Percentiles rank a stretch among this genome's conserved stretches.
Conservation (phyloP, 2,888 invertebrate genomes). For the Nomada goodeniana region DNA sequence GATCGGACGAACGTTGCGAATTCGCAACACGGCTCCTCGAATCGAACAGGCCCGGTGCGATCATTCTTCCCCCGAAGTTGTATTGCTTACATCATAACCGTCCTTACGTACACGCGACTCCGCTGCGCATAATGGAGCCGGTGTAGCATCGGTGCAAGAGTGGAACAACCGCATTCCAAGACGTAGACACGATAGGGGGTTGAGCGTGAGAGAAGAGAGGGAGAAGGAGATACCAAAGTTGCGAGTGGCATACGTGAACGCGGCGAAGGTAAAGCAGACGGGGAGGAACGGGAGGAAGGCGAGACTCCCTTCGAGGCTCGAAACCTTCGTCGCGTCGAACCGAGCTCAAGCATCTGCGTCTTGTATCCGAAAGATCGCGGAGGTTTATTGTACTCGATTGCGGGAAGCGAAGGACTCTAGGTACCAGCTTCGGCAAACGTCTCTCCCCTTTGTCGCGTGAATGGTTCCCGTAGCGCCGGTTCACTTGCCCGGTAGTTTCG, state of each 20-base stretch:
- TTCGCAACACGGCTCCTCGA: no score
- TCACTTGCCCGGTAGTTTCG: no score
- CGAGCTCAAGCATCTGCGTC: background rate
- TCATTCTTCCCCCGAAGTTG: background rate
- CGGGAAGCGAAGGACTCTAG: no score
- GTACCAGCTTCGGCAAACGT: no score
- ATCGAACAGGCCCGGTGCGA: background rate
- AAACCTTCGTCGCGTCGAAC: background rate
- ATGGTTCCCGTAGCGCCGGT: no score
- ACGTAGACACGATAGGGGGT: conserved; percentile 58
- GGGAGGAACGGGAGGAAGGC: background rate
- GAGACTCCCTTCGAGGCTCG: conserved; percentile 43
- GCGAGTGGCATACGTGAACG: conserved; percentile 21
- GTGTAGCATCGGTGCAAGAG: conserved; percentile 62
- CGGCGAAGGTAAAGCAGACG: background rate
- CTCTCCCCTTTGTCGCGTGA: no score
- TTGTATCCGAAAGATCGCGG: background rate
- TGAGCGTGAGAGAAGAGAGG: conserved; percentile 1
- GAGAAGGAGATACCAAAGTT: conserved; percentile 31
- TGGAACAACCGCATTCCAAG: conserved; percentile 77
- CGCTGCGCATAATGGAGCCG: conserved; percentile 54
- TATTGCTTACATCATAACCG: conserved; percentile 55
- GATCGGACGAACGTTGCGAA: conserved; percentile 15
- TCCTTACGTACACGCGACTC: conserved; percentile 28
- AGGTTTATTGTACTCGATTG: background rate